phyloP scores from a whole-genome alignment of 2,113 vertebrate species.

The human (Homo sapiens) region DNA sequence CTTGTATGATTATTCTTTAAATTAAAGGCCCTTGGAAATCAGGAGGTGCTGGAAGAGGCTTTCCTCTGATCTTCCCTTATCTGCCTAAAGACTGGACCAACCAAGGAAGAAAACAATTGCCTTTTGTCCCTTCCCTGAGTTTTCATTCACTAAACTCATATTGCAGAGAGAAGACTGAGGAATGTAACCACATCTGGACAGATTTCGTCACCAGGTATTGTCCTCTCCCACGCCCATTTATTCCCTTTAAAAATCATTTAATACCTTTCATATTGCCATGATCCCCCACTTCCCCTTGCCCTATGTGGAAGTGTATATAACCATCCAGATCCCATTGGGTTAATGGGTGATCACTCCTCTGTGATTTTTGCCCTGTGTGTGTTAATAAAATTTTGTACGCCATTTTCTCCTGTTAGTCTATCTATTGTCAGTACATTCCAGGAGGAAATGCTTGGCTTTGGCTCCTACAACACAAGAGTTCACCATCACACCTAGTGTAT shows the following conservation, averaged over 20 bases:
- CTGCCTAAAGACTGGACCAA: background rate
- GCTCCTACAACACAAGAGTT: background rate
- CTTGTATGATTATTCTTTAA: background rate
- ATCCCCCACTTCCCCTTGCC: background rate
- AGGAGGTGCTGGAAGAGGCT: background rate
- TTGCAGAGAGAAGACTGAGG: background rate
- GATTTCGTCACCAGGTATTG: background rate
- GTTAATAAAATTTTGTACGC: background rate
- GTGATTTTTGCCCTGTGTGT: background rate
- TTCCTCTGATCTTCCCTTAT: background rate
- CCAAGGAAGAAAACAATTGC: background rate
- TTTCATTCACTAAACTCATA: background rate
- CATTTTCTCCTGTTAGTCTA: background rate
- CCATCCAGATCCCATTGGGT: background rate
- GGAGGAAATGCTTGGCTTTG: background rate
- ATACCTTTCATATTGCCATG: background rate
- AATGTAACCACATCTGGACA: background rate
- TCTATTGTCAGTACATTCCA: background rate
- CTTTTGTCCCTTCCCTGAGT: background rate
- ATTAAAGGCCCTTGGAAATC: background rate
- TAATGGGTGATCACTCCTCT: background rate
- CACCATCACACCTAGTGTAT: background rate
- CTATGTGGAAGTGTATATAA: background rate
- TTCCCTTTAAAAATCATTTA: background rate
- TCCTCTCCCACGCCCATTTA: background rate